Percentiles rank a stretch among this genome's conserved stretches.
phyloP scores from a whole-genome alignment of 2,888 invertebrate species.

The Oegoconia quadripuncta region DNA sequence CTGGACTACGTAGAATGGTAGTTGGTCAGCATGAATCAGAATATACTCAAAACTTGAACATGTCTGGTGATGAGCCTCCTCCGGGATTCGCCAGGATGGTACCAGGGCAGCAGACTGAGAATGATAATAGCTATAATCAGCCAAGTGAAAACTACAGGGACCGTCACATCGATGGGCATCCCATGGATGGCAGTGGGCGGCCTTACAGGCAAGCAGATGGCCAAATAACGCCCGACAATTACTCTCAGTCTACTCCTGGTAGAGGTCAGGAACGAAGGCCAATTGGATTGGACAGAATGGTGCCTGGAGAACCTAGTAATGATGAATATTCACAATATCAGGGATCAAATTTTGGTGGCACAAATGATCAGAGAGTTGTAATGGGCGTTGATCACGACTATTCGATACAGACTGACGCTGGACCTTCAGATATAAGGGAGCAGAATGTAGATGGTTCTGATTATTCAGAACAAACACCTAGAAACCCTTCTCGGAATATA shows the following conservation, averaged over 20 bases:
- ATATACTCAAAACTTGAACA: constrained; percentile 53
- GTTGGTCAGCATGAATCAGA: constrained; percentile 82
- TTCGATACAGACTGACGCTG: constrained; percentile 42
- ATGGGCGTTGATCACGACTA: constrained; percentile 76
- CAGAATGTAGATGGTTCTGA: constrained; percentile 70
- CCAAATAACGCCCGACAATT: constrained; percentile 56
- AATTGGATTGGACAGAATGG: constrained; percentile 79
- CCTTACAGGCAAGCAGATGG: constrained; percentile 69
- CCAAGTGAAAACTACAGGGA: constrained; percentile 61
- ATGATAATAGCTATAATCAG: constrained; percentile 53
- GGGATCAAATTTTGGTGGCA: constrained; percentile 49
- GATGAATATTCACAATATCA: constrained; percentile 60
- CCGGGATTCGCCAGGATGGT: constrained; percentile 76
- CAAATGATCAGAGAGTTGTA: constrained; percentile 74
- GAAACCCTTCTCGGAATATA: constrained; percentile 45
- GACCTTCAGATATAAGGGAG: constrained; percentile 54
- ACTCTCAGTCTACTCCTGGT: constrained; percentile 40
- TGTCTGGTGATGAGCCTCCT: constrained; percentile 69
- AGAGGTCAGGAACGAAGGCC: constrained; percentile 62
- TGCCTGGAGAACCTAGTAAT: constrained; percentile 81
- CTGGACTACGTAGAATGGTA: constrained; percentile 82
- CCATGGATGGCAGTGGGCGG: constrained; percentile 48
- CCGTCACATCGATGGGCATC: constrained; percentile 64
- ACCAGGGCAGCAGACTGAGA: constrained; percentile 71
- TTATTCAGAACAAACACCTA: constrained; percentile 49